Conservation (phyloP, 2,113 vertebrate genomes). For the Pterocles burchelli region DNA sequence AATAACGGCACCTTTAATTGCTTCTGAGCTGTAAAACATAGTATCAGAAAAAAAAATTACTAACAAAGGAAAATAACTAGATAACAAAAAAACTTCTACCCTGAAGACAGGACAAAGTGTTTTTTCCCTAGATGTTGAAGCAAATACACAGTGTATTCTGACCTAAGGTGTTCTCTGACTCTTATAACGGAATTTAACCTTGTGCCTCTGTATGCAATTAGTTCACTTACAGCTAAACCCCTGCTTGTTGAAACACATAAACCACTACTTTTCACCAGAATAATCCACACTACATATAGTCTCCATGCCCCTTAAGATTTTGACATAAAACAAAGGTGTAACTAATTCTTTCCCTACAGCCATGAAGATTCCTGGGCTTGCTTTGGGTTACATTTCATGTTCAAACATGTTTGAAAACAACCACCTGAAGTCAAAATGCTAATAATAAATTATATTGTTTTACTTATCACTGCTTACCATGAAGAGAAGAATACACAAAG, state of each 20-base stretch:
- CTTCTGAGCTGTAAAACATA: constrained; percentile 86
- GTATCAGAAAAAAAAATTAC: background rate
- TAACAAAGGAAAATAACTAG: background rate
- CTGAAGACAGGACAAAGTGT: background rate
- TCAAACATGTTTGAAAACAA: background rate
- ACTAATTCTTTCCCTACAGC: background rate
- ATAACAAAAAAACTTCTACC: fast-evolving
- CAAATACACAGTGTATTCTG: background rate
- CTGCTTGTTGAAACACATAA: background rate
- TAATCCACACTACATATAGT: background rate
- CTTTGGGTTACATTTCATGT: background rate
- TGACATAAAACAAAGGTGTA: fast-evolving
- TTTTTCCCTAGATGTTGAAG: background rate
- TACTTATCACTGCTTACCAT: background rate
- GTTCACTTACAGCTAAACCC: fast-evolving
- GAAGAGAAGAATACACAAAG: background rate
- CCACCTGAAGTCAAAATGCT: background rate
- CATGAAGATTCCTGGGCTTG: background rate
- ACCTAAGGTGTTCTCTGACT: background rate
- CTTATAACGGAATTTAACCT: background rate
- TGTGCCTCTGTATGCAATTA: background rate
- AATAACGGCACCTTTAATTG: constrained; percentile 93
- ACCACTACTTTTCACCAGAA: background rate
- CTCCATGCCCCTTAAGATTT: background rate
- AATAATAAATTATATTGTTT: background rate